Percentiles rank a stretch among this genome's conserved stretches.
phyloP scores from a whole-genome alignment of 2,888 invertebrate genomes.

The Cephus pulcher region DNA sequence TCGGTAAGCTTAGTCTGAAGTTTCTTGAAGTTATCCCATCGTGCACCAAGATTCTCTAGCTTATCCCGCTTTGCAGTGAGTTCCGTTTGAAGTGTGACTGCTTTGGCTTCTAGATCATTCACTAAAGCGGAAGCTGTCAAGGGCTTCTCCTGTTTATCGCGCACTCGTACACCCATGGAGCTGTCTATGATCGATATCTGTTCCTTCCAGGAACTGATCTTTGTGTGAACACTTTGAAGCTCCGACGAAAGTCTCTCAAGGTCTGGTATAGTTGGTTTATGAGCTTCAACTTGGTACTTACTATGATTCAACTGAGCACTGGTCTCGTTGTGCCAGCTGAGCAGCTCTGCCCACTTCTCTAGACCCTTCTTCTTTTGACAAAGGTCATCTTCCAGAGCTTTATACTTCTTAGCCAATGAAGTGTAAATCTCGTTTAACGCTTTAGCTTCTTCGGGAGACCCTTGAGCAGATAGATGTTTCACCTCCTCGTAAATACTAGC shows the following conservation, averaged over 20 bases:
- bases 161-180: constrained; percentile 75
- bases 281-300: constrained; percentile 83
- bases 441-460: constrained; percentile 80
- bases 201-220: constrained; percentile 78
- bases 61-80: constrained; percentile 76
- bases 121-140: constrained; percentile 80
- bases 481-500: constrained; percentile 85
- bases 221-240: constrained; percentile 75
- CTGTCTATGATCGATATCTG: constrained; percentile 77
- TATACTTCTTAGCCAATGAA: constrained; percentile 80
- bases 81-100: constrained; percentile 75
- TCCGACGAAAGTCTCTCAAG: constrained; percentile 78
- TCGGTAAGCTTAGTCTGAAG: constrained; percentile 78
- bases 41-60: constrained; percentile 77
- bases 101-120: constrained; percentile 79
- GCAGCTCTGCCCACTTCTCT: constrained; percentile 85
- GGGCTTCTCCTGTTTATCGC: constrained; percentile 78
- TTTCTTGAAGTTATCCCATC: constrained; percentile 83
- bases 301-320: constrained; percentile 83
- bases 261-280: constrained; percentile 78
- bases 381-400: constrained; percentile 79
- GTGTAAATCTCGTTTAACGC: constrained; percentile 81
- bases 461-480: constrained; percentile 78
- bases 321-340: constrained; percentile 85
- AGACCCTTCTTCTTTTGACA: constrained; percentile 79